phyloP scores from a whole-genome alignment of 2,888 invertebrate genomes.

The Ceramica pisi region DNA sequence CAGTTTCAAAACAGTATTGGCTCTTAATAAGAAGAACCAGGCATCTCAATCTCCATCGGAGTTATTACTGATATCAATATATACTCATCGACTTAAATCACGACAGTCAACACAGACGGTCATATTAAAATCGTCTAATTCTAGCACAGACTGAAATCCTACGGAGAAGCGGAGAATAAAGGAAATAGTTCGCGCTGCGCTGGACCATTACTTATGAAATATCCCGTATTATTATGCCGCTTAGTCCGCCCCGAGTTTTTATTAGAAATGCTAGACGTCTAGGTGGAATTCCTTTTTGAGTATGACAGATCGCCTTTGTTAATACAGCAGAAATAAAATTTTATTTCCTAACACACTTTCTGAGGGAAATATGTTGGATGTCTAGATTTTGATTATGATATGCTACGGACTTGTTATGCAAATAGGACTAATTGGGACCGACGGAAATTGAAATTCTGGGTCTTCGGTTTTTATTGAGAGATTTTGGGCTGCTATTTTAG shows the following conservation, averaged over 20 bases:
- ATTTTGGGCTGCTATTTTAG: conserved; percentile 18
- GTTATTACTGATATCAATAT: neutral
- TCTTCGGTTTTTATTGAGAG: conserved; percentile 26
- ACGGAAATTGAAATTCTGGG: conserved; percentile 45
- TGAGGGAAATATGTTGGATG: conserved; percentile 28
- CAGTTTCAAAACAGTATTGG: neutral
- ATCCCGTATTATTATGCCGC: conserved; percentile 68
- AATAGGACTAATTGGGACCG: conserved; percentile 42
- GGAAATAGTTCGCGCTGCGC: conserved; percentile 57
- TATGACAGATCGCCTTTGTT: conserved; percentile 76
- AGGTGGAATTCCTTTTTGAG: conserved; percentile 76
- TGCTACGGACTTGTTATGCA: conserved; percentile 42
- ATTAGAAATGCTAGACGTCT: conserved; percentile 68
- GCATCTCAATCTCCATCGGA: neutral
- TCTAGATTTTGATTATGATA: conserved; percentile 58
- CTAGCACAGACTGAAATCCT: conserved; percentile 43
- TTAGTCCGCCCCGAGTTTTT: conserved; percentile 66
- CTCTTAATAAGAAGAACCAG: neutral
- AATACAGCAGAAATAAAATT: conserved; percentile 43
- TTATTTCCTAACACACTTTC: conserved; percentile 50
- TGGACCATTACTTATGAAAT: conserved; percentile 69
- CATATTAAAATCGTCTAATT: conserved; percentile 55
- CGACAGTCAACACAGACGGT: conserved; percentile 17
- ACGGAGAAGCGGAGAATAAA: conserved; percentile 46
- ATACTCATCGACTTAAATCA: conserved; percentile 19